A percentile compares a stretch with the other conserved stretches of the same genome.
These are phyloP conservation scores for Cremastinae sp. DNA, from an alignment of 2,888 invertebrate species.

Conservation along the genomic window DNA sequence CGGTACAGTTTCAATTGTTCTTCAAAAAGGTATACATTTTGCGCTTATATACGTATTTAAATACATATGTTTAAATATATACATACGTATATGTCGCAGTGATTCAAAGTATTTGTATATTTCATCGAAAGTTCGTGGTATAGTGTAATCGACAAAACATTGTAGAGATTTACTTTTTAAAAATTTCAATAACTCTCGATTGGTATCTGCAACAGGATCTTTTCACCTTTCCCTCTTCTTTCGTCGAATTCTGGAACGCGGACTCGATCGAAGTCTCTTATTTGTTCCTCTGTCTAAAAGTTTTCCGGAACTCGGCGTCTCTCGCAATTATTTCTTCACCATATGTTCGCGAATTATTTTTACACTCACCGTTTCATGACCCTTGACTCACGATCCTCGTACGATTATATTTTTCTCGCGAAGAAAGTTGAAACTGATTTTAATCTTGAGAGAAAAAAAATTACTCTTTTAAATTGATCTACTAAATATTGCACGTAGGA, in stretches of 20 bases:
- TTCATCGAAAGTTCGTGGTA: slow-evolving; percentile 32
- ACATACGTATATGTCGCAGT: slow-evolving; percentile 12
- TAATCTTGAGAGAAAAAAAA: not conserved
- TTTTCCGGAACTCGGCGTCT: slow-evolving; percentile 17
- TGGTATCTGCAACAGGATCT: slow-evolving; percentile 19
- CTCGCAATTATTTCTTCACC: not conserved
- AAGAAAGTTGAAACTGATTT: not conserved
- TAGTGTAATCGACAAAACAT: slow-evolving; percentile 28
- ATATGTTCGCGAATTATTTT: too few species aligned
- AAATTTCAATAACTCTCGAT: slow-evolving; percentile 5
- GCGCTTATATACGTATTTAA: slow-evolving; percentile 14
- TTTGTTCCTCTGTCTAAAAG: slow-evolving; percentile 10
- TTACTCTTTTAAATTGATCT: too few species aligned
- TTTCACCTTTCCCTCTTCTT: not conserved
- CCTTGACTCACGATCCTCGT: not conserved
- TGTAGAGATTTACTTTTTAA: slow-evolving; percentile 35
- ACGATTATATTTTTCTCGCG: slow-evolving; percentile 4
- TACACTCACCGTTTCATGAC: too few species aligned
- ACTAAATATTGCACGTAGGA: too few species aligned
- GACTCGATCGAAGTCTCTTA: slow-evolving; percentile 56
- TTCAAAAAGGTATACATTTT: slow-evolving; percentile 33
- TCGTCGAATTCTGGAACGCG: slow-evolving; percentile 10
- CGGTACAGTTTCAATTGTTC: slow-evolving; percentile 9
- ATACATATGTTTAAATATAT: slow-evolving; percentile 21
- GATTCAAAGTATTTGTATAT: slow-evolving; percentile 25